A percentile compares a stretch with the other conserved stretches of the same genome.
Evolutionary conservation across 35 echinoderm and acorn worm genomes (phyloP).

Genomic region (Eucidaris tribuloides): DNA sequence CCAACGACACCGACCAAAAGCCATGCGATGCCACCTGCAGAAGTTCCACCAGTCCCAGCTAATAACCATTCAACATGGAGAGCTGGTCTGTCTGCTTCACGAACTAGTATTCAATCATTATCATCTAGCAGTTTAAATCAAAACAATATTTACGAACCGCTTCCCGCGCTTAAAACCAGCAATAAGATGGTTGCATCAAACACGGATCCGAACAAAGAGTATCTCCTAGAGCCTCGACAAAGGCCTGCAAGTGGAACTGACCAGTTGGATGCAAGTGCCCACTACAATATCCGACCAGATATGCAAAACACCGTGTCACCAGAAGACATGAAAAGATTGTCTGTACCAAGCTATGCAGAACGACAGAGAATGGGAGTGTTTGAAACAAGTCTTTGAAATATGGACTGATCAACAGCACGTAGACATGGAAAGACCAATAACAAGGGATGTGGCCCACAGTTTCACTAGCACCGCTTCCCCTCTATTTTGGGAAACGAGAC

Average conservation of each 20-base stretch:
- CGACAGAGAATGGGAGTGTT: slow-evolving; percentile 6
- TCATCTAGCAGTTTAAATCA: background rate
- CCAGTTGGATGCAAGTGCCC: background rate
- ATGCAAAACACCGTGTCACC: background rate
- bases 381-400: background rate
- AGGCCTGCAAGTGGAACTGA: background rate
- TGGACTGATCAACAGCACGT: background rate
- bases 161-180: background rate
- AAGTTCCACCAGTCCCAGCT: background rate
- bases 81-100: background rate
- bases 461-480: too few species aligned
- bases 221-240: background rate
- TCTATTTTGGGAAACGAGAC: too few species aligned
- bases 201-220: background rate
- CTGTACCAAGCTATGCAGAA: background rate
- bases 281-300: background rate
- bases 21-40: background rate
- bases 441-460: too few species aligned
- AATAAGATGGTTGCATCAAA: background rate
- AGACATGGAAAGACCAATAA: too few species aligned
- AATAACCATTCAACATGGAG: background rate
- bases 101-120: background rate
- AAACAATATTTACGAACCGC: background rate
- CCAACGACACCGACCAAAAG: background rate
- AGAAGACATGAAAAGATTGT: background rate